Evolutionary conservation across 2,113 vertebrate species (phyloP).

Genomic region (Fulmarus glacialis): DNA sequence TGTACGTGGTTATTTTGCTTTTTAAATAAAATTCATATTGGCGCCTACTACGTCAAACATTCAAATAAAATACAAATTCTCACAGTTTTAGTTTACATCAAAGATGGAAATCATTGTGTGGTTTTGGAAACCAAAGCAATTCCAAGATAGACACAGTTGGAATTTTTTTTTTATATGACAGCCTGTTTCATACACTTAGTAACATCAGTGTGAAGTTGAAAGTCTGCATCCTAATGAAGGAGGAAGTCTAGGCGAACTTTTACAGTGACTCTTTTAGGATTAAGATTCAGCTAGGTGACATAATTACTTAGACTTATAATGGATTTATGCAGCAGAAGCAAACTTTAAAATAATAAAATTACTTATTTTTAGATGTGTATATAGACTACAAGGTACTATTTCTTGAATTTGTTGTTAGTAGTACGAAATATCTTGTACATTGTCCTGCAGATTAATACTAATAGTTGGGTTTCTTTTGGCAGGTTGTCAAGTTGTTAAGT

Average conservation of each 20-base stretch:
- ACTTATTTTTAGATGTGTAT: neutral
- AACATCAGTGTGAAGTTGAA: neutral
- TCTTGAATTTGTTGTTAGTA: neutral
- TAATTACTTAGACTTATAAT: neutral
- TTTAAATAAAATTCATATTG: constrained; percentile 47
- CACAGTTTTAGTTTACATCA: constrained; percentile 34
- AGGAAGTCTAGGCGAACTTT: neutral
- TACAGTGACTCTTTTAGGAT: neutral
- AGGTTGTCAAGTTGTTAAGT: constrained; percentile 95
- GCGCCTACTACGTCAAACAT: constrained; percentile 5
- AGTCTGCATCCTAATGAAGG: neutral
- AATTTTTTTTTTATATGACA: constrained; percentile 43
- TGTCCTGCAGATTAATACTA: neutral
- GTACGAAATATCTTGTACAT: neutral
- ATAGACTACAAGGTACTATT: neutral
- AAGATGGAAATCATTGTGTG: constrained; percentile 50
- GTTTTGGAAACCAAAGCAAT: constrained; percentile 33
- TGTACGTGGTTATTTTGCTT: constrained; percentile 26
- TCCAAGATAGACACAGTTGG: constrained; percentile 34
- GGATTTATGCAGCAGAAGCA: neutral
- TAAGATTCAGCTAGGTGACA: neutral
- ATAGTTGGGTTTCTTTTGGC: constrained; percentile 31
- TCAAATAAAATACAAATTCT: constrained; percentile 36
- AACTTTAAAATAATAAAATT: neutral
- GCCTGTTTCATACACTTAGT: constrained; percentile 3